Evolutionary conservation across 2,888 invertebrate genomes (phyloP).

Genomic region (Pyrocoelia pectoralis): DNA sequence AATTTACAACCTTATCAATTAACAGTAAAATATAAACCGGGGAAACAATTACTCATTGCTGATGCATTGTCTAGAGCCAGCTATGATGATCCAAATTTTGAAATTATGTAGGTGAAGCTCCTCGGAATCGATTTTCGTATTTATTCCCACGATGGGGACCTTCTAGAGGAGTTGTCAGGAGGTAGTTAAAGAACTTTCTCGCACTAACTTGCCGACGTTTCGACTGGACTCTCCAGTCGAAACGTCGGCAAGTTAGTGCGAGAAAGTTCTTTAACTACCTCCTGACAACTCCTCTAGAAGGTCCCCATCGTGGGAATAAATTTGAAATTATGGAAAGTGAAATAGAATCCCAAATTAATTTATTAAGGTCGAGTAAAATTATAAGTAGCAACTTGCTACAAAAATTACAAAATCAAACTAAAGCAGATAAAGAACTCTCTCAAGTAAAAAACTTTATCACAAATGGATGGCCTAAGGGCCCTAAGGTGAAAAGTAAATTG

Average conservation of each 20-base stretch:
- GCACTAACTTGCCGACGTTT: too few relatives aligned
- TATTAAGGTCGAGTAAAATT: neutral
- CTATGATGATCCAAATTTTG: neutral
- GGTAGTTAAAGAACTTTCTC: too few relatives aligned
- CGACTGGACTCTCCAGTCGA: too few relatives aligned
- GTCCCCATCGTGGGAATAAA: too few relatives aligned
- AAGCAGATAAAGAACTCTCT: neutral
- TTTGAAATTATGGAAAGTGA: too few relatives aligned
- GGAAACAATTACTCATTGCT: neutral
- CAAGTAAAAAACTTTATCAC: neutral
- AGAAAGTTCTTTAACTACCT: too few relatives aligned
- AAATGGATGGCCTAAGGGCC: neutral
- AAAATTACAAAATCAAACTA: neutral
- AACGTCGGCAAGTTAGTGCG: too few relatives aligned
- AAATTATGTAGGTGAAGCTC: too few relatives aligned
- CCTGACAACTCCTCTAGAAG: too few relatives aligned
- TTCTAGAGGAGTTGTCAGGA: too few relatives aligned
- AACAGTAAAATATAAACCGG: neutral
- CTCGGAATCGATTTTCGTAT: too few relatives aligned
- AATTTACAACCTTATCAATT: neutral
- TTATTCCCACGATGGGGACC: too few relatives aligned
- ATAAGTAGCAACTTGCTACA: neutral
- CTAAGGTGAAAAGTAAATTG: neutral
- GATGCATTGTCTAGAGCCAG: neutral
- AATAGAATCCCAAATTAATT: conserved; percentile 6